Conservation (phyloP, 1,140 invertebrate genomes). For the Drosophila insularis region DNA sequence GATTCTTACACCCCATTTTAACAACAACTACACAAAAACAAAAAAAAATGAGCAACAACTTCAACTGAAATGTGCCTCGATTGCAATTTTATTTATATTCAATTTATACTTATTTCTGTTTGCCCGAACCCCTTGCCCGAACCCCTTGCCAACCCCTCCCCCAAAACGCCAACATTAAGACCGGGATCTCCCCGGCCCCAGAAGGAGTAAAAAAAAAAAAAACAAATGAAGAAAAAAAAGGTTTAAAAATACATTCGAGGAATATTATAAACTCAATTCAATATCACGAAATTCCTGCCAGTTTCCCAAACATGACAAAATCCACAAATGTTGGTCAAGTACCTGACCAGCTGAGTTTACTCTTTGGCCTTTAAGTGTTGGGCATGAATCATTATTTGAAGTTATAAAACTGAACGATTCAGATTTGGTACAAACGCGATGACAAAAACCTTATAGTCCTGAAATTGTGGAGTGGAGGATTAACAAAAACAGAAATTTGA, state of each 20-base stretch:
- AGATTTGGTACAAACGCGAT: too few relatives aligned
- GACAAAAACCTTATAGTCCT: too few relatives aligned
- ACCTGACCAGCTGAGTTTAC: background rate
- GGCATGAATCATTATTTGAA: background rate
- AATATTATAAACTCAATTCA: conserved; percentile 2
- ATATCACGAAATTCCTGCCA: background rate
- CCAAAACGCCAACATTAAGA: background rate
- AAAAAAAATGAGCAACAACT: conserved; percentile 1
- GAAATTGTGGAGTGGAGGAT: too few relatives aligned
- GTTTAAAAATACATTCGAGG: conserved; percentile 8
- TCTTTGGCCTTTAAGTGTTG: background rate
- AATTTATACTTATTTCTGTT: conserved; percentile 17
- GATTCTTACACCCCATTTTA: conserved; percentile 15
- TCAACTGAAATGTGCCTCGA: conserved; percentile 42
- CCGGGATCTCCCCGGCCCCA: background rate
- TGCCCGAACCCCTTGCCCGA: background rate
- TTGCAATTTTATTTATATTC: conserved; percentile 63
- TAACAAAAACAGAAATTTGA: too few relatives aligned
- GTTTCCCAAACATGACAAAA: background rate
- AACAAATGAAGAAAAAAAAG: background rate
- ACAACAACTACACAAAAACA: conserved; percentile 27
- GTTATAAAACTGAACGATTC: background rate
- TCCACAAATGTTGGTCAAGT: background rate
- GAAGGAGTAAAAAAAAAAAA: conserved; percentile 3
- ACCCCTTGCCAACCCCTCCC: background rate